Base-by-base conservation (phyloP, 2,113 vertebrate genomes). In the Toxotes chatareus region DNA sequence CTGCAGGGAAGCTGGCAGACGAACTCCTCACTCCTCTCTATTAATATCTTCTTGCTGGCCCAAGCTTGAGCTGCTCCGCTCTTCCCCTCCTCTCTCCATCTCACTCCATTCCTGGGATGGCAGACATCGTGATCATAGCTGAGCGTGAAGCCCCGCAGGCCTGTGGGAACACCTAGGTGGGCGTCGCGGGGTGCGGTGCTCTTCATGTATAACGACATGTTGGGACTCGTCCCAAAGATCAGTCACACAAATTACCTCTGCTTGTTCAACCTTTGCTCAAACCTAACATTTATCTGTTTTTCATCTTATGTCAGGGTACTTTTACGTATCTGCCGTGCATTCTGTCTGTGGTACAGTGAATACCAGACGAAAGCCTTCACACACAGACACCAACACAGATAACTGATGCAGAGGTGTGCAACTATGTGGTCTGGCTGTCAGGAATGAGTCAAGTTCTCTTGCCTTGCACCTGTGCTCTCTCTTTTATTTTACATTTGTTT, bases 81-180 rank as follows among this genome's bases (percentile, higher is more conserved):
- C 62, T 40, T 55, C 60, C 71, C 79, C 71, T 74, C 72, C 78
- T 76, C 73, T 65, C 72, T 38, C 44, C 59, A 57, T 74, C 77
- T 16, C 65, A 27, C 76, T 81, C 80, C 91, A 92, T 93, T 93
- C 92, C 86, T 91, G 55, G 81, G 42, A 91, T 92, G 77, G 88
- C 87, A 87, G 69, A 69, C 86, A 85, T 92, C 87, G 87, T 64
- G 87, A 91, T 86, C 92, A 89, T 92, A 86, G 87, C 84, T 86
- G 84, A 83, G 73, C 19, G 44, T 68, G 72, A 61, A 74, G 77
- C 71, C 77, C 80, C n/a, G 7, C 65, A 67, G 67, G 74, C 68
- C 69, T 80, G 69, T 79, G 77, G 79, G 77, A 90, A 83, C 73
- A 89, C 87, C 89, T 86, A 51, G 66, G 79, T 84, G 49, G 79